Base-by-base conservation (phyloP, 2,113 vertebrate species). In the Psammodynastes pulverulentus region DNA sequence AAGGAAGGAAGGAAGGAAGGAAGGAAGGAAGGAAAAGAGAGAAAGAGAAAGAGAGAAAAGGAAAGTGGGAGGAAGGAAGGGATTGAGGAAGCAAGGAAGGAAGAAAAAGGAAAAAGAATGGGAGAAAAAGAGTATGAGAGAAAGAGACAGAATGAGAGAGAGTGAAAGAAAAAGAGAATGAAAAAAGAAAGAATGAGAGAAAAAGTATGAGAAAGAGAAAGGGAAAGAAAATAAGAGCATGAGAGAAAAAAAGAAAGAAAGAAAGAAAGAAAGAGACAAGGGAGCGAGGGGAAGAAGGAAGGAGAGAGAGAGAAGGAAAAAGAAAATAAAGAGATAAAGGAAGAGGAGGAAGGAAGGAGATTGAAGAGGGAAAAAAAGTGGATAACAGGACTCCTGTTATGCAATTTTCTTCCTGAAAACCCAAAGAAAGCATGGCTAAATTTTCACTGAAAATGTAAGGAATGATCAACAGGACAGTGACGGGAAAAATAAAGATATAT, bases 181-280 rank as follows among this genome's bases (percentile, higher is more conserved):
- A 54, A 2, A 21, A 1, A n/a, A n/a, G n/a, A n/a, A n/a, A n/a
- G n/a, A n/a, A n/a, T n/a, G n/a, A n/a, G n/a, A n/a, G n/a, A n/a
- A n/a, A n/a, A n/a, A n/a, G n/a, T n/a, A n/a, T n/a, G n/a, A 3
- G 58, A 29, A 5, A 1, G 56, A 12, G 1, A 4, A 1, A 56
- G 9, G 0, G 23, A 9, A 26, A 0, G 1, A 24, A 56, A 26
- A 1, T 8, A 8, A 58, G 3, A 9, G 4, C 5, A n/a, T 0
- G 4, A n/a, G 5, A 0, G 24, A 56, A 3, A 56, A 3, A 24
- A 8, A 2, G 19, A 54, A 54, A 5, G 1, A 53, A 53, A 21
- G 5, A 54, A 1, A 15, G 51, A 52, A 52, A 52, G 51, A 52
- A 17, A 49, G 9, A 49, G 9, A 10, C 1, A 49, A 10, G 9